Base-by-base conservation (phyloP, 2,113 vertebrate genomes). In the Sigmodon hispidus region DNA sequence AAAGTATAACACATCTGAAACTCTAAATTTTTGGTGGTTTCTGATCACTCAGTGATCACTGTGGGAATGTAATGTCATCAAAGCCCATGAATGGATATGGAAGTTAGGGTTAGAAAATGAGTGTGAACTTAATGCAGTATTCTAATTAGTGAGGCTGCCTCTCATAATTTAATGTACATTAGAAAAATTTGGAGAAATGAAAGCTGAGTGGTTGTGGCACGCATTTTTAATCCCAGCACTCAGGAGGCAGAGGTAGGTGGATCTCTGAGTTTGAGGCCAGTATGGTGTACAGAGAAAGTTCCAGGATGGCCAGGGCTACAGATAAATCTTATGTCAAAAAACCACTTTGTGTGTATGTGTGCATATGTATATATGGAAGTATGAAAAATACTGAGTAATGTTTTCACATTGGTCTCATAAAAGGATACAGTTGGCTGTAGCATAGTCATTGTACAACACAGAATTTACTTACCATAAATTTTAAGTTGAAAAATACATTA, bases 141-240 rank as follows among this genome's bases (percentile, higher is more conserved):
- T 95, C 70, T 97, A 95, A 95, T 11, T n/a, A 45, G 26, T 40
- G 12, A 69, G 12, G 48, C n/a, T 16, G 29, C 57, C 31, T 93
- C 77, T 55, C 67, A n/a, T n/a, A n/a, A n/a, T n/a, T 40, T 9
- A 45, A 36, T 40, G 8, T 73, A 13, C 43, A 59, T 73, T 11
- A 69, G 45, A 87, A 63, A 45, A n/a, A 80, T 1, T 3, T 17
- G 15, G 50, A 50, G 89, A 76, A 87, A 50, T 57, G 1, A 63
- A 91, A 52, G 21, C 19, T 55, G 19, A 36, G 77, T 3, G 13
- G 34, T 57, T 19, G 52, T 57, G 34, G 77, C 21, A 24, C 21
- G n/a, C 36, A 57, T 3, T 36, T 80, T 57, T 57, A 83, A 31
- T 81, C 22, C 50, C 5, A 81, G 36, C 12, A 81, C 36, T 55